These are phyloP conservation scores for Rhodophaea formosa DNA, from an alignment of 2,888 invertebrate genomes.

Conservation along the genomic window DNA sequence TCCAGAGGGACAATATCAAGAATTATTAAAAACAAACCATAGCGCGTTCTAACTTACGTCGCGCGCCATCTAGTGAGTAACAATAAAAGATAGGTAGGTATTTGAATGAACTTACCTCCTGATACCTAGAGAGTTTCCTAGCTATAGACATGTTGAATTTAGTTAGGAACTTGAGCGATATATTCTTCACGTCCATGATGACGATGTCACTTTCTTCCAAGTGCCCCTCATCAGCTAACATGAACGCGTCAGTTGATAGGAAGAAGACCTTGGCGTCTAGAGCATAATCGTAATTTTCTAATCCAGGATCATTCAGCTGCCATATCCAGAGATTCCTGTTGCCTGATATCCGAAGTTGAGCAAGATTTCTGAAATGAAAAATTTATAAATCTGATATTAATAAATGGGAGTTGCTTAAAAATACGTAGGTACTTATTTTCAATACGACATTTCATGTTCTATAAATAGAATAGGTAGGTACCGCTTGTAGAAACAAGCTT, in stretches of 20 bases:
- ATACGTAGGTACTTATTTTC: too few species aligned
- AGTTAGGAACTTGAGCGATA: conserved; percentile 61
- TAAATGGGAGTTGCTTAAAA: too few species aligned
- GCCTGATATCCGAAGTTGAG: conserved; percentile 46
- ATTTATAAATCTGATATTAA: too few species aligned
- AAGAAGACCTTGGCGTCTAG: conserved; percentile 59
- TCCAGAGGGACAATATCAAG: too few species aligned
- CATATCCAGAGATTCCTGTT: conserved; percentile 63
- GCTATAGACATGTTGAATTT: conserved; percentile 85
- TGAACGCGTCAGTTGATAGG: conserved; percentile 55
- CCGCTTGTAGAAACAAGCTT: too few species aligned
- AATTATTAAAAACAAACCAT: too few species aligned
- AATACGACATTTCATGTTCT: too few species aligned
- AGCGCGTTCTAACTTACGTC: too few species aligned
- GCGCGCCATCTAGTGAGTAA: too few species aligned
- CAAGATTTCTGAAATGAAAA: conserved; percentile 57
- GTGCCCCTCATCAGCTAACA: conserved; percentile 40
- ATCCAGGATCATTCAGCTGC: conserved; percentile 69
- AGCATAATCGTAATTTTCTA: conserved; percentile 61
- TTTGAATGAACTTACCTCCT: conserved; percentile 69
- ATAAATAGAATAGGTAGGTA: too few species aligned
- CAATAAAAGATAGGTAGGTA: not conserved
- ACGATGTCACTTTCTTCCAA: conserved; percentile 54
- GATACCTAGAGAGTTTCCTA: conserved; percentile 82
- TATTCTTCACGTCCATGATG: conserved; percentile 63